phyloP scores from a whole-genome alignment of 2,797 vertebrate species.

The Dendrocincla fuliginosa region DNA sequence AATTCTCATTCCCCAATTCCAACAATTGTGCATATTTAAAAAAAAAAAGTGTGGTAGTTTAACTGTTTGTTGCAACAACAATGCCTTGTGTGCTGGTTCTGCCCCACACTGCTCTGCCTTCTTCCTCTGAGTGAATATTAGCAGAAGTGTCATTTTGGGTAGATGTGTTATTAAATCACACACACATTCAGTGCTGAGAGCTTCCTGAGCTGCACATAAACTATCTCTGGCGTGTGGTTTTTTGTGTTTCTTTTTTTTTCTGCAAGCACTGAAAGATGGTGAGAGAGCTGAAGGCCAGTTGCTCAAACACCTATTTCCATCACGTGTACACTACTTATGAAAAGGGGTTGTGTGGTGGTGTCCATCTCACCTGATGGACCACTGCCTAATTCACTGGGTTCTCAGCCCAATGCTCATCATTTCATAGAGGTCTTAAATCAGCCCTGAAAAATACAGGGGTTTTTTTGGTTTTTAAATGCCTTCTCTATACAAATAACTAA shows the following conservation, averaged over 20 bases:
- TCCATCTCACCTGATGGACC: background rate
- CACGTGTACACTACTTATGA: background rate
- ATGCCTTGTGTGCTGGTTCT: conserved; percentile 5
- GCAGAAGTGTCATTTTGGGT: conserved; percentile 27
- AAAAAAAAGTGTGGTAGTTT: conserved; percentile 59
- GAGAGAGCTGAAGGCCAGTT: background rate
- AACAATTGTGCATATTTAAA: background rate
- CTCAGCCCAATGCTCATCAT: too few relatives aligned
- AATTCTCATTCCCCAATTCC: conserved; percentile 27
- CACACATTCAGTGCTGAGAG: conserved; percentile 23
- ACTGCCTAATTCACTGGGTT: background rate
- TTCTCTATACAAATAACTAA: too few relatives aligned
- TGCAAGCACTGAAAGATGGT: background rate
- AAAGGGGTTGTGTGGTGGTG: background rate
- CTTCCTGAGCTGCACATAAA: conserved; percentile 35
- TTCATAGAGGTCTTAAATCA: too few relatives aligned
- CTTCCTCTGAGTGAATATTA: conserved; percentile 23
- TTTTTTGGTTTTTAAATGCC: too few relatives aligned
- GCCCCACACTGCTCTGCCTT: background rate
- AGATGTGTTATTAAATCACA: conserved; percentile 65
- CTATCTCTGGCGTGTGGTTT: background rate
- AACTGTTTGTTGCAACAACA: conserved; percentile 36
- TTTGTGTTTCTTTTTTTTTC: background rate
- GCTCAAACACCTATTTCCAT: background rate
- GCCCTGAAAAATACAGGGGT: too few relatives aligned